These are phyloP conservation scores for Drosophila takahashii DNA, from an alignment of 1,140 invertebrate genomes.

Conservation along the genomic window DNA sequence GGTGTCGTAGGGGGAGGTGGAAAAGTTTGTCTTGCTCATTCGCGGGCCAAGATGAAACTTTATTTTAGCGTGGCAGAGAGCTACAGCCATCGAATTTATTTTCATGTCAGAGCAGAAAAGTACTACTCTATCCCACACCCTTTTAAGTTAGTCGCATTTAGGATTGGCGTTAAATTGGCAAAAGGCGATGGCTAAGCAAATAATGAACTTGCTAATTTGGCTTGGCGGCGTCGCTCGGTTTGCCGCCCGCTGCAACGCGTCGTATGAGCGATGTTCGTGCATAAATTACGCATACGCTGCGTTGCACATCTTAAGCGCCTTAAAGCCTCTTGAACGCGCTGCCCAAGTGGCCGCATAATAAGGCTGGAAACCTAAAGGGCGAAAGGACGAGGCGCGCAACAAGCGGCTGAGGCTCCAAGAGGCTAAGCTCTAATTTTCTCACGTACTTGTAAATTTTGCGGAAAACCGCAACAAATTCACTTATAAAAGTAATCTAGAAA, in stretches of 20 bases:
- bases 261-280: conserved; percentile 52
- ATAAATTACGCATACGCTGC: conserved; percentile 66
- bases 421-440: conserved; percentile 83
- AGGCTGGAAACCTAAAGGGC: background rate
- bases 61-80: conserved; percentile 65
- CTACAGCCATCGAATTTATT: conserved; percentile 78
- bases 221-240: conserved; percentile 15
- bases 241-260: conserved; percentile 23
- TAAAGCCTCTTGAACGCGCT: conserved; percentile 21
- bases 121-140: background rate
- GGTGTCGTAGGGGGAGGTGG: no score
- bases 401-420: conserved; percentile 58
- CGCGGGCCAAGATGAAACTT: conserved; percentile 67
- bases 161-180: conserved; percentile 63
- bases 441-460: conserved; percentile 83
- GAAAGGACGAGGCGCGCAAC: conserved; percentile 40
- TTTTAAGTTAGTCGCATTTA: conserved; percentile 35
- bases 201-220: conserved; percentile 74
- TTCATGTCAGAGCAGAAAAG: conserved; percentile 54
- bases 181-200: conserved; percentile 60
- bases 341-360: conserved; percentile 37
- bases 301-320: conserved; percentile 41
- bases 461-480: conserved; percentile 83
- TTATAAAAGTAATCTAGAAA: conserved; percentile 83
- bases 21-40: conserved; percentile 56